Evolutionary conservation across 2,888 invertebrate species (phyloP), one percentile per base, ranked within the genome.

Genomic region (Sclerodermus sp.): DNA sequence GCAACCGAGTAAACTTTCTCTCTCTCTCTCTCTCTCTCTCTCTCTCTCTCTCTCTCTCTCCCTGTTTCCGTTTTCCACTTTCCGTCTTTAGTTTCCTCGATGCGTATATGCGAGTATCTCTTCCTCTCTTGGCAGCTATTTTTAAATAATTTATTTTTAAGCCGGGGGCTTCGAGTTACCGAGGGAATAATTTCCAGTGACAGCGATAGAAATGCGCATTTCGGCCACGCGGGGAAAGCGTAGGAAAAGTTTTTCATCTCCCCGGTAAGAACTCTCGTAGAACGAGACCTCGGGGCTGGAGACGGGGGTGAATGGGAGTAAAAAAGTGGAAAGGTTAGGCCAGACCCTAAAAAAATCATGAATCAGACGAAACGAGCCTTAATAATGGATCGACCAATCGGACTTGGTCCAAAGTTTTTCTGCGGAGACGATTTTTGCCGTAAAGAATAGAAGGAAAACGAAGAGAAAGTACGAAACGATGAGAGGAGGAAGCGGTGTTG

Each of bases 321-420:
- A 23, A 42, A 23, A 16, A 14, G 16, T 2, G 18, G 2, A 29
- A 14, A 16, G 38, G 15, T 14, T 38, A 12, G 42, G 29, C 23
- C 36, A 23, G 37, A 40, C 42, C 44, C 46, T 61, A 49, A 65
- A 60, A 63, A 62, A 60, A 58, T 62, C 58, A 56, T 58, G 56
- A 63, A 59, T 60, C 63, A 54, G 41, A 44, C 37, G 51, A 53
- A 60, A 65, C 55, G 55, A 55, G 58, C 45, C 49, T 62, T 52
- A 56, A 64, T 62, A 65, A 66, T 63, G 53, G 53, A 63, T 54
- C 57, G 53, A 47, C 46, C 59, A 54, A 62, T 51, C 53, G 52
- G 54, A 58, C 47, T 51, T 41, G 8, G 39, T n/a, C 23, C 36
- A 55, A 57, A 49, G 47, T 58, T 55, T 39, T 47, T 45, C 40